Evolutionary conservation across 2,888 invertebrate species (phyloP).

Genomic region (Oscheius sp.): DNA sequence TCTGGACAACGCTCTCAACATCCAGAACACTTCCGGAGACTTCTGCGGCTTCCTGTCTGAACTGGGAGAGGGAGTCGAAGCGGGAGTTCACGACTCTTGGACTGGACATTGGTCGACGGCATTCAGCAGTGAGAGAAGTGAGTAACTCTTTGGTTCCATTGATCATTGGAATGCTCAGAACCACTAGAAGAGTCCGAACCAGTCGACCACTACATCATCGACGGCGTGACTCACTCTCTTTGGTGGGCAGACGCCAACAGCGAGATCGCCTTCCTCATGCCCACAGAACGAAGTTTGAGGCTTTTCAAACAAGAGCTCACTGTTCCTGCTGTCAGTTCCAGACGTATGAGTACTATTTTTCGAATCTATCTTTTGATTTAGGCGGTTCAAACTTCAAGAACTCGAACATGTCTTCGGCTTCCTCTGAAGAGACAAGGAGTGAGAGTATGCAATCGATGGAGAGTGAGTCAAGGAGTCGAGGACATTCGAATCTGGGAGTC

Average conservation of each 20-base stretch:
- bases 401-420: conserved; percentile 25
- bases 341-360: conserved; percentile 32
- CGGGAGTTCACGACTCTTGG: conserved; percentile 91
- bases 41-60: conserved; percentile 80
- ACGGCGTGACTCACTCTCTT: conserved; percentile 66
- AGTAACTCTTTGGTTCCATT: background rate
- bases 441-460: conserved; percentile 41
- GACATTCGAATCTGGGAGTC: conserved; percentile 34
- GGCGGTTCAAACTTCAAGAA: conserved; percentile 49
- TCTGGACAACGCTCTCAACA: conserved; percentile 81
- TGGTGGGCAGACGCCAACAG: conserved; percentile 63
- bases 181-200: conserved; percentile 49
- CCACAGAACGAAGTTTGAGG: conserved; percentile 74
- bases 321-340: conserved; percentile 53
- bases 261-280: conserved; percentile 94
- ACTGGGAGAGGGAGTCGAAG: conserved; percentile 88
- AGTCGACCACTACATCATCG: conserved; percentile 66
- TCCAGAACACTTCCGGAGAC: conserved; percentile 76
- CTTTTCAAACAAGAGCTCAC: conserved; percentile 59
- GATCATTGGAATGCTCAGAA: conserved; percentile 42
- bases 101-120: conserved; percentile 89
- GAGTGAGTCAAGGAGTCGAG: conserved; percentile 27
- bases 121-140: conserved; percentile 62
- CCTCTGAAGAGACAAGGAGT: conserved; percentile 35
- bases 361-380: background rate